phyloP scores from a whole-genome alignment of 2,888 invertebrate species.

The Dryobota labecula region DNA sequence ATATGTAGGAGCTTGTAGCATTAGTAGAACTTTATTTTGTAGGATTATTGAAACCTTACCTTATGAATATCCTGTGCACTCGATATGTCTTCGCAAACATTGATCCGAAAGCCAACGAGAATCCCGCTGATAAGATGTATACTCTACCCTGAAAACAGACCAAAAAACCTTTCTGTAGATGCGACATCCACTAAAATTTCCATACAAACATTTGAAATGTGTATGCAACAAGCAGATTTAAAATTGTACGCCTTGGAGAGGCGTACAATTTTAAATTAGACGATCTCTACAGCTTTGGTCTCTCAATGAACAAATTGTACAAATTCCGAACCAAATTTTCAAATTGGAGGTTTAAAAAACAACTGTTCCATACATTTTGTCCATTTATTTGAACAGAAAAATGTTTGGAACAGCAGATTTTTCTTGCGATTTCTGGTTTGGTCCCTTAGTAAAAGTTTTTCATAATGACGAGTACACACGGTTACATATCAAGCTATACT shows the following conservation, averaged over 20 bases:
- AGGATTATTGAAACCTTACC: conserved; percentile 71
- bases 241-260: too few species aligned
- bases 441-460: neutral
- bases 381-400: neutral
- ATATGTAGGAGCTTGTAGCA: neutral
- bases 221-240: too few species aligned
- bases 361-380: too few species aligned
- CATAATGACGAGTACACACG: too few species aligned
- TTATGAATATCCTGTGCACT: conserved; percentile 97
- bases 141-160: conserved; percentile 93
- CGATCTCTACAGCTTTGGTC: neutral
- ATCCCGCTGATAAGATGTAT: conserved; percentile 96
- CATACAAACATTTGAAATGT: too few species aligned
- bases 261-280: too few species aligned
- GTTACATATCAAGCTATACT: too few species aligned
- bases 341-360: too few species aligned
- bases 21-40: neutral
- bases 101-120: conserved; percentile 97
- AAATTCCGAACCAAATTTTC: neutral
- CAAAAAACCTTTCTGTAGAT: neutral
- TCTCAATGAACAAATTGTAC: neutral
- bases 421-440: neutral
- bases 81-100: conserved; percentile 98
- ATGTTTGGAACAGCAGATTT: neutral
- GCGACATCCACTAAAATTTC: too few species aligned